Evolutionary conservation across 2,113 vertebrate genomes (phyloP), one percentile per base, ranked within the genome.

Genomic region (Rattus rattus): DNA sequence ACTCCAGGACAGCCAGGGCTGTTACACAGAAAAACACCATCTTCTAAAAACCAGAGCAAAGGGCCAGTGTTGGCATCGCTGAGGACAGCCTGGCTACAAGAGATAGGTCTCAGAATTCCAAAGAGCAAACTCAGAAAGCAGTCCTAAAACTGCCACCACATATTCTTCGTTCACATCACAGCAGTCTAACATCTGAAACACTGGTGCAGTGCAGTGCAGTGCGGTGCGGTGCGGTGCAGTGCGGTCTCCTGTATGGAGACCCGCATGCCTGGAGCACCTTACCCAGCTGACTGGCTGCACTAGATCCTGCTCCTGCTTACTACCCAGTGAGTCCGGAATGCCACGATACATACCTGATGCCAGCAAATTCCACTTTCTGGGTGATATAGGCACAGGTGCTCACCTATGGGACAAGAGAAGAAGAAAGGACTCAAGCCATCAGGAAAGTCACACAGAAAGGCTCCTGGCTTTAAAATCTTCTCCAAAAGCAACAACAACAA

Each of bases 361-460:
- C 99, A 11, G 99, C 99, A 98, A 99, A 99, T 97, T 99, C 99
- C 65, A 99, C 99, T 95, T 99, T 99, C 97, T 99, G 99, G 20
- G 99, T 99, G 95, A 99, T 99, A 86, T 99, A 99, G 0, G 99
- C 99, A 97, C 99, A 99, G 0, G 99, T 99, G 98, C 99, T 99
- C 95, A 99, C 99, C 99, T 99, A 97, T 54, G 43, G 92, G 92
- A 90, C 86, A 87, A 90, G 0, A 94, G 36, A 94, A 33, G 75
- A 52, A 59, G 14, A 91, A 36, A 86, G n/a, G 39, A 91, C 52
- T 76, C 0, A 94, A 67, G 26, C 83, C 61, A 77, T 33, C 14
- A 76, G 88, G 91, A 96, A 85, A 54, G 30, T 73, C 69, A 83
- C 75, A 88, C 84, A 88, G 9, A 80, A 94, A 72, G 22, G 43